Evolutionary conservation across 2,113 vertebrate species (phyloP), one percentile per base, ranked within the genome.

Genomic region (Sinosuthora webbiana): DNA sequence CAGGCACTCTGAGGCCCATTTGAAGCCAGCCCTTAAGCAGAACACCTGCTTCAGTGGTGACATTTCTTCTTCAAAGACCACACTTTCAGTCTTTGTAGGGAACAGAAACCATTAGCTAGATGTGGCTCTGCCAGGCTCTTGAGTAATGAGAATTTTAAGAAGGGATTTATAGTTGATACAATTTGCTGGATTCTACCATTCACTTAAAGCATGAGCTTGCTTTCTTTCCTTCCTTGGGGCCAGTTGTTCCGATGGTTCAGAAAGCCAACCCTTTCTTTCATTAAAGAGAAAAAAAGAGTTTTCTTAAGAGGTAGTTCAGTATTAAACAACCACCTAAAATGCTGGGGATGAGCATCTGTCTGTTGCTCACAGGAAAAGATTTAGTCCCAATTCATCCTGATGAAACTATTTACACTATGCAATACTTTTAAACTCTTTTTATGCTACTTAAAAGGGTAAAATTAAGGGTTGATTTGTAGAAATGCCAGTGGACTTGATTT

Each of bases 31-130:
- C 31, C 33, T 52, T 82, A 81, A 85, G 60, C 89, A 86, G 60
- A 68, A 80, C 22, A 59, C 25, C 63, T 79, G 59, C 59, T 77
- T 65, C 50, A 33, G 25, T 50, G 85, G 70, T 89, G 83, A 68
- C 55, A 78, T 71, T 88, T 87, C 52, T 83, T 89, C 85, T 92
- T 77, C 78, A 94, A 90, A 90, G 65, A 86, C 33, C 42, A 77
- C 56, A 71, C 13, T 62, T 82, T 65, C 44, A 76, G 45, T n/a
- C 53, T 92, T 88, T 39, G 68, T 23, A 93, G 79, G 67, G 47
- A 89, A 90, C 25, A 94, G 70, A 92, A 91, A 55, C 56, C 71
- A 95, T 60, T 68, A 91, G 63, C 49, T 19, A 82, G 37, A 89
- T 37, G 23, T 69, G 42, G 49, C 69, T 87, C 56, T 92, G 70